Evolutionary conservation across 2,797 vertebrate species (phyloP).

Genomic region (Pteronotus mesoamericanus): DNA sequence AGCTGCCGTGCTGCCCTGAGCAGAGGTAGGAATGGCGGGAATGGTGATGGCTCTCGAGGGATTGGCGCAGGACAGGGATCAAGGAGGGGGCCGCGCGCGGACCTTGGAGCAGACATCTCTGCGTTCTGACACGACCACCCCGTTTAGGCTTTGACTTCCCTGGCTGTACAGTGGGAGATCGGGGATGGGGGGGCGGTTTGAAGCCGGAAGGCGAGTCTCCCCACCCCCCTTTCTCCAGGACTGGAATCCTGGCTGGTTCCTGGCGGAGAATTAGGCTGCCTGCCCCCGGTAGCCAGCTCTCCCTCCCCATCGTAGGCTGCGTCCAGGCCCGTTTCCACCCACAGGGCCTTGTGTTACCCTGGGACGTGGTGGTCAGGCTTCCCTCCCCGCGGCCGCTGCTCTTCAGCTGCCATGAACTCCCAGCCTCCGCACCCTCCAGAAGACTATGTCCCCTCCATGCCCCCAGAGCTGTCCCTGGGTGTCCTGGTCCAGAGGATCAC

Average conservation of each 20-base stretch:
- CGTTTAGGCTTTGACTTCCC: neutral
- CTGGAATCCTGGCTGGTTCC: neutral
- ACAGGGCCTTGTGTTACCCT: neutral
- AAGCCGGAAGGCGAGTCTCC: neutral
- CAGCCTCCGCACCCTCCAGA: neutral
- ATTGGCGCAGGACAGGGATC: neutral
- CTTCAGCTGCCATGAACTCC: neutral
- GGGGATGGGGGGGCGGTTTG: neutral
- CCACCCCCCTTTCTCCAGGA: neutral
- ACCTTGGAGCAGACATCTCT: neutral
- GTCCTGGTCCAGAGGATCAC: neutral
- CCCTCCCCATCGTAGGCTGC: neutral
- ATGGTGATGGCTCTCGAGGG: neutral
- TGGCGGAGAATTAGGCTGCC: neutral
- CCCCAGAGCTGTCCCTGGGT: neutral
- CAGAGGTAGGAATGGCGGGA: constrained; percentile 40
- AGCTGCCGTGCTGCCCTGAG: neutral
- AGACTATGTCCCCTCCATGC: neutral
- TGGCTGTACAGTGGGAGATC: neutral
- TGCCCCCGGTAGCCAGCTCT: neutral
- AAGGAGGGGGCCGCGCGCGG: neutral
- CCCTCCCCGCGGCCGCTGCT: neutral
- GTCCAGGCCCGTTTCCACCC: neutral
- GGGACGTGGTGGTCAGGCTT: neutral
- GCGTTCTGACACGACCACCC: neutral